Percentiles rank a stretch among this genome's conserved stretches.
These are phyloP conservation scores for Lypha dubia DNA, from an alignment of 2,888 invertebrate species.

Conservation along the genomic window DNA sequence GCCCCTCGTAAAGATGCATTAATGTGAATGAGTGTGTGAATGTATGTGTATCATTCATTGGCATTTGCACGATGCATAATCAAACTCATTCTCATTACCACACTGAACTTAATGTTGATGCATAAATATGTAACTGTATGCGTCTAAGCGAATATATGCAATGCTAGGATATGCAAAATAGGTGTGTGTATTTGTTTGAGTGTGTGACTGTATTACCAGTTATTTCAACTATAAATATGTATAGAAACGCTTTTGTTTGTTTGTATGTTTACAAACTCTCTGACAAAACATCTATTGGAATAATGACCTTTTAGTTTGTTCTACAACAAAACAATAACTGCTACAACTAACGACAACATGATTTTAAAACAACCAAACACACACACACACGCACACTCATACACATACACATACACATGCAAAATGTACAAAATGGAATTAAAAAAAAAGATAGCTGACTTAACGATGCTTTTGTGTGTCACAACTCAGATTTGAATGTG, in stretches of 20 bases:
- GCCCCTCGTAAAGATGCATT: neutral
- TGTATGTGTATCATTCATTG: slow-evolving; percentile 2
- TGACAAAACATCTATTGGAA: slow-evolving; percentile 45
- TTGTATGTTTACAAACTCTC: slow-evolving; percentile 19
- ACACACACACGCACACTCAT: neutral
- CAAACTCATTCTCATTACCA: slow-evolving; percentile 53
- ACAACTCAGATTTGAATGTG: slow-evolving; percentile 71
- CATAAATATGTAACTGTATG: neutral
- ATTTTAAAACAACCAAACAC: slow-evolving; percentile 5
- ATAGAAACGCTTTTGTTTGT: neutral
- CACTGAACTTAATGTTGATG: slow-evolving; percentile 42
- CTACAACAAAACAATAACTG: slow-evolving; percentile 28
- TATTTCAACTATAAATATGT: neutral
- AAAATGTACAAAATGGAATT: slow-evolving; percentile 16
- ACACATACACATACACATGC: neutral
- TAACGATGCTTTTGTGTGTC: slow-evolving; percentile 75
- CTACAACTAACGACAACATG: slow-evolving; percentile 24
- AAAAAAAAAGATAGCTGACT: slow-evolving; percentile 74
- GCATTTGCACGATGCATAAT: slow-evolving; percentile 18
- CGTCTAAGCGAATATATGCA: slow-evolving; percentile 14
- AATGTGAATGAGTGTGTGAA: neutral
- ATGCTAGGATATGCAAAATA: slow-evolving; percentile 10
- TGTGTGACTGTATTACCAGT: slow-evolving; percentile 3
- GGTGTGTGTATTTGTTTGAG: neutral
- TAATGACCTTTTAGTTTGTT: slow-evolving; percentile 62